Evolutionary conservation across 2,888 invertebrate species (phyloP), one percentile per base, ranked within the genome.

Genomic region (Rutpela maculata): DNA sequence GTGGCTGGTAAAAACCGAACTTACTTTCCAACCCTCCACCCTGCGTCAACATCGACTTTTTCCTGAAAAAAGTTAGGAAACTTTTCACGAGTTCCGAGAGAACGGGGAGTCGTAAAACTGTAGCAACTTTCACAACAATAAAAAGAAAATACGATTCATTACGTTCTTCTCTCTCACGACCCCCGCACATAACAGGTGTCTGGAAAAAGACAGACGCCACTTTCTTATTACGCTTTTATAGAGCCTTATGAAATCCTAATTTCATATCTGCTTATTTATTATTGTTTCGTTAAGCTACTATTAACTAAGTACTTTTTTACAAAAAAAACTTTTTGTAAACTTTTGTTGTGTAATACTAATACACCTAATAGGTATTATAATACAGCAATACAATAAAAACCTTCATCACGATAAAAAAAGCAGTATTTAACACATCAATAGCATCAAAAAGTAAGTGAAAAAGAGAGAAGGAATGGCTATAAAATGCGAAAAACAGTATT

Each of bases 61-160:
- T 75, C 79, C 63, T 55, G 31, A 35, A 84, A 85, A 81, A 86
- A 85, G 82, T 83, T 85, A 80, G 75, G 81, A 85, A 85, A 82
- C 68, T 81, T 84, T 84, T 79, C 78, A 77, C 73, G 78, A 82
- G 80, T 82, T 86, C 84, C 81, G 80, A 79, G 80, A 79, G 80
- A 80, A 80, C 81, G 83, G 85, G 87, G 85, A 86, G 84, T 86
- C 87, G 85, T 87, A 87, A 88, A 88, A 87, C 86, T 85, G 86
- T 82, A 84, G 84, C 81, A 79, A 81, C 78, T 80, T 78, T 66
- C 80, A 78, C 81, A 82, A 85, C 86, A 87, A 87, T 87, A 87
- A 87, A 87, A 87, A 82, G 85, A 85, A 86, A 87, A 87, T 85
- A 85, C 86, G 85, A 85, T 85, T 84, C 83, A 81, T 83, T 80